These are phyloP conservation scores for Heterocephalus glaber DNA, from an alignment of 2,113 vertebrate species.

Conservation along the genomic window DNA sequence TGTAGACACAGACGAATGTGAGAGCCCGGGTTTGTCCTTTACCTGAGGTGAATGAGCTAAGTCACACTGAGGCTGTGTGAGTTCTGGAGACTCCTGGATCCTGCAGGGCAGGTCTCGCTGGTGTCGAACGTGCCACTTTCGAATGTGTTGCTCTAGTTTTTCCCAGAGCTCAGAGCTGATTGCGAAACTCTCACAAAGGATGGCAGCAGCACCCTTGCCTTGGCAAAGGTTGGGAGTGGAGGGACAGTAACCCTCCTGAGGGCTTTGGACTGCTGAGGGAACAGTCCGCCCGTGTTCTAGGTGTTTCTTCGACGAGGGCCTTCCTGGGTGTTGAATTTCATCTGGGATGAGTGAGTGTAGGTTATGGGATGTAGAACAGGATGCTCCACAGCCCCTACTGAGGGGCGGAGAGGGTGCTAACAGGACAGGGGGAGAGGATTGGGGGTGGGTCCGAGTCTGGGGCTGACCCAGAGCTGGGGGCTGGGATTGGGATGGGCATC, in stretches of 20 bases:
- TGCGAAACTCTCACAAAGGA: slow-evolving; percentile 35
- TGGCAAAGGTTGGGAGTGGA: no score
- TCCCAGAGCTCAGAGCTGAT: not conserved
- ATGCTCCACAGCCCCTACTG: not conserved
- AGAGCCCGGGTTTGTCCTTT: not conserved
- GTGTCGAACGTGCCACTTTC: slow-evolving; percentile 37
- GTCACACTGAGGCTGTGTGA: not conserved
- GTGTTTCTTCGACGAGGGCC: not conserved
- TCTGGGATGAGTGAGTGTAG: not conserved
- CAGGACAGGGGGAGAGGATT: not conserved
- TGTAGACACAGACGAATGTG: fast-evolving
- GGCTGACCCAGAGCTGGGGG: not conserved
- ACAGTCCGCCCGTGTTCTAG: not conserved
- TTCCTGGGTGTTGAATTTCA: not conserved
- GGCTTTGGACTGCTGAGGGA: not conserved
- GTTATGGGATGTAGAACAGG: not conserved
- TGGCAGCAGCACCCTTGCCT: not conserved
- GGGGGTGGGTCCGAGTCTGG: not conserved
- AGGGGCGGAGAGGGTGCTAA: not conserved
- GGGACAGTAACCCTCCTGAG: not conserved
- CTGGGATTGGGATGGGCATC: not conserved
- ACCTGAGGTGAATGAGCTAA: not conserved
- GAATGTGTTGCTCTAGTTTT: slow-evolving; percentile 54
- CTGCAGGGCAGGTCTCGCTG: not conserved
- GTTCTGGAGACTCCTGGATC: not conserved